Evolutionary conservation across 2,797 vertebrate species (phyloP).

Genomic region (Podarcis siculus): DNA sequence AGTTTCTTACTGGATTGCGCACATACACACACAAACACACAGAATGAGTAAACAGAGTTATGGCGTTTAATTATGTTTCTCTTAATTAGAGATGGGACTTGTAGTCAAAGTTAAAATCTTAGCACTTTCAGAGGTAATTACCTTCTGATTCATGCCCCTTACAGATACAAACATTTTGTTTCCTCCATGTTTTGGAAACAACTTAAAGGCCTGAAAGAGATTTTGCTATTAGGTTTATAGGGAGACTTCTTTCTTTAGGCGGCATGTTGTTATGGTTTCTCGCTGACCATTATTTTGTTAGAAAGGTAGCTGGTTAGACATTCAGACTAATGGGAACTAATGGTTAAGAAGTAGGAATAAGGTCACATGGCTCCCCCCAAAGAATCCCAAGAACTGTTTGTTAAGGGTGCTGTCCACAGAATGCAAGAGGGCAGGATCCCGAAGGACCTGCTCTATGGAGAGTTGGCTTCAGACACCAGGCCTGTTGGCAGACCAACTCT

Average conservation of each 20-base stretch:
- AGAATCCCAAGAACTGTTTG: too few species aligned
- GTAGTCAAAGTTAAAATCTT: not conserved
- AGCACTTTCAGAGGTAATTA: constrained; percentile 16
- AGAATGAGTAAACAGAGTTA: constrained; percentile 39
- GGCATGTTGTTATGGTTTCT: not conserved
- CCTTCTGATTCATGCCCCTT: not conserved
- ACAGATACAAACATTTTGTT: not conserved
- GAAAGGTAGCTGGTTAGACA: not conserved
- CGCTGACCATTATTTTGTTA: not conserved
- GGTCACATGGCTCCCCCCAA: too few species aligned
- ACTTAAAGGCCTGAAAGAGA: not conserved
- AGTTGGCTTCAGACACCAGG: too few species aligned
- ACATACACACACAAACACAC: not conserved
- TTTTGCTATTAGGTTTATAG: not conserved
- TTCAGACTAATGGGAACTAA: not conserved
- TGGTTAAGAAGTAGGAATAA: not conserved
- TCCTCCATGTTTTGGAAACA: not conserved
- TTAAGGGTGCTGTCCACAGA: too few species aligned
- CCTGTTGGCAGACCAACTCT: too few species aligned
- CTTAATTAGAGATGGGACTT: constrained; percentile 39
- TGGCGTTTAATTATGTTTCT: constrained; percentile 43
- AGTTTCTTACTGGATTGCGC: not conserved
- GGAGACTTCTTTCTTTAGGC: not conserved
- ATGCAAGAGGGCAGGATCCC: too few species aligned
- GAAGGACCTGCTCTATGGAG: too few species aligned